Percentiles rank a stretch among this genome's conserved stretches.
phyloP scores from a whole-genome alignment of 2,113 vertebrate genomes.

The Vulpes vulpes region DNA sequence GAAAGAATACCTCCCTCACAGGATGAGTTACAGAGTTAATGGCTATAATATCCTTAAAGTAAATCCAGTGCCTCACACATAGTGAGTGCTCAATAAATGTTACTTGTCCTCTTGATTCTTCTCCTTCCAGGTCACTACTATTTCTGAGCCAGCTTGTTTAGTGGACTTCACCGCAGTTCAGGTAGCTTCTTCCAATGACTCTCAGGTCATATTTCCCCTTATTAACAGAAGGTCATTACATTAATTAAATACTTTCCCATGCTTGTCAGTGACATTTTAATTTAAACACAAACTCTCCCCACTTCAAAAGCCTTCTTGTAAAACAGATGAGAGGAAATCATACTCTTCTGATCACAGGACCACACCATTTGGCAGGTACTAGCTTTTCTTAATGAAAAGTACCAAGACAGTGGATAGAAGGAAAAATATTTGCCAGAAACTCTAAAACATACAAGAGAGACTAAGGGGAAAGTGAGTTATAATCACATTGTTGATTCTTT shows the following conservation, averaged over 20 bases:
- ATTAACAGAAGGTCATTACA: conserved; percentile 78
- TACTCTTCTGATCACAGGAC: conserved; percentile 55
- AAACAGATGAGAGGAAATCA: conserved; percentile 73
- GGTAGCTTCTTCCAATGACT: conserved; percentile 63
- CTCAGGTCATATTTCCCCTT: conserved; percentile 65
- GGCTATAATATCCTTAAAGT: neutral
- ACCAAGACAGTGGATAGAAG: conserved; percentile 66
- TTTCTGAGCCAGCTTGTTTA: conserved; percentile 58
- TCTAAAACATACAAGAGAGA: conserved; percentile 60
- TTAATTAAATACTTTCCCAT: conserved; percentile 84
- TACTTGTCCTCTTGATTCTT: neutral
- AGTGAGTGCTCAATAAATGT: neutral
- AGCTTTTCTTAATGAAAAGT: conserved; percentile 80
- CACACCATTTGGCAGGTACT: conserved; percentile 66
- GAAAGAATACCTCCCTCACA: neutral
- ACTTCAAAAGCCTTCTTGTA: conserved; percentile 76
- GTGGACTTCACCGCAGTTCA: conserved; percentile 68
- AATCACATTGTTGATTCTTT: conserved; percentile 59
- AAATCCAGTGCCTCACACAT: neutral
- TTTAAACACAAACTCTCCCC: conserved; percentile 73
- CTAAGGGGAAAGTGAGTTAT: conserved; percentile 55
- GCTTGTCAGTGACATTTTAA: conserved; percentile 78
- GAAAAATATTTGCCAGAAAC: conserved; percentile 71
- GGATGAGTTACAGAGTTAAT: neutral
- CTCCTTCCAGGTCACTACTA: neutral